These are phyloP conservation scores for Clarias pachynema DNA, from an alignment of 2,797 vertebrate species.

Conservation along the genomic window DNA sequence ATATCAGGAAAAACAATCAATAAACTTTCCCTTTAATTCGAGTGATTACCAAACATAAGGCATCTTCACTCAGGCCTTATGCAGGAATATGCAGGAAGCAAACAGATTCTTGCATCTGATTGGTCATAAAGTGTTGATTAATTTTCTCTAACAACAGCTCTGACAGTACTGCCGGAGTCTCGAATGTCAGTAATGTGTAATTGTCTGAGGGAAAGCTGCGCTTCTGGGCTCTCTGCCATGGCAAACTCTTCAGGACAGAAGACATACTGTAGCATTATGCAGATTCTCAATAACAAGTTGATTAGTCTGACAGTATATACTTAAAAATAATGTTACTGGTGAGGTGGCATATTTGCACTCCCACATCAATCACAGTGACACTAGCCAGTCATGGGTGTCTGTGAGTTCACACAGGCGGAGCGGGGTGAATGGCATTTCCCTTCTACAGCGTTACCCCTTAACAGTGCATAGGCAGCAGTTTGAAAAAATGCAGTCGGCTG, in stretches of 20 bases:
- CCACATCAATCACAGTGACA: no score
- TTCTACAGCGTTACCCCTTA: no score
- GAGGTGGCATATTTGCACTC: not conserved
- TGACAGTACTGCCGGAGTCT: not conserved
- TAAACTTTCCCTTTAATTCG: not conserved
- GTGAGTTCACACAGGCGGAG: no score
- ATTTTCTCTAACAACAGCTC: not conserved
- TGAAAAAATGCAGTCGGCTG: no score
- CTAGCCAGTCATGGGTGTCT: no score
- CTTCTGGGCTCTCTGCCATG: not conserved
- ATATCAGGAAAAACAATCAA: not conserved
- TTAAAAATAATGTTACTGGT: not conserved
- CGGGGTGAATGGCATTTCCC: no score
- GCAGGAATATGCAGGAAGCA: not conserved
- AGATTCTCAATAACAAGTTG: not conserved
- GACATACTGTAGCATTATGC: not conserved
- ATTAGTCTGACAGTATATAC: not conserved
- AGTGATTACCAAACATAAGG: not conserved
- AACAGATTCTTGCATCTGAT: not conserved
- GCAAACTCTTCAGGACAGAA: not conserved
- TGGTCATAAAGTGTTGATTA: not conserved
- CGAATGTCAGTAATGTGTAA: not conserved
- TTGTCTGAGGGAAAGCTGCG: not conserved
- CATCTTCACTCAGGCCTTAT: not conserved
- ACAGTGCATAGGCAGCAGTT: no score